Base-by-base conservation (phyloP, 2,113 vertebrate genomes). In the Vombatus ursinus region DNA sequence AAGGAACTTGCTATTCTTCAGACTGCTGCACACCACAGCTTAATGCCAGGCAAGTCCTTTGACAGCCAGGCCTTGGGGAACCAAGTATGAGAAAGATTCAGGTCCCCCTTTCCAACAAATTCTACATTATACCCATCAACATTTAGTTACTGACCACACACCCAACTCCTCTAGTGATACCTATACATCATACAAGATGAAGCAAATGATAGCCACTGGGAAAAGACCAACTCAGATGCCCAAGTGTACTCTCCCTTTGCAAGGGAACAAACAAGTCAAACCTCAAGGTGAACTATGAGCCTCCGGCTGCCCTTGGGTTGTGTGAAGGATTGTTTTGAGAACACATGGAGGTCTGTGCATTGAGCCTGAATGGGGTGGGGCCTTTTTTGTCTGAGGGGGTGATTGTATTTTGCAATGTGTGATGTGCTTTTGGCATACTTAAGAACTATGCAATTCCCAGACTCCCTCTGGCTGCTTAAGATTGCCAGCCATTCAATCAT, bases 221-320 rank as follows among this genome's bases (percentile, higher is more conserved):
- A 24, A 52, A 94, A 52, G n/a, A 22, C 95, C 51, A 77, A n/a
- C 19, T 31, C 11, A 84, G 47, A 44, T 25, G 50, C 11, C 28
- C 89, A 93, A 91, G 51, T 49, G 23, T 24, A 90, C 91, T 50
- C 68, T 37, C 52, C 16, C 44, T 93, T 94, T 47, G 16, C 3
- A 90, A 95, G 25, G 25, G 50, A 49, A 93, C 50, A 52, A 90
- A 90, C 19, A n/a, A 90, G n/a, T 48, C 28, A 19, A 95, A 93
- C 52, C 91, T 96, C 53, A 68, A 53, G 48, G 28, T 54, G 23
- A 95, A 89, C 31, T 49, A 22, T 4, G 3, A 44, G 28, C 52
- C 52, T 51, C 90, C 31, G 90, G 48, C 16, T 57, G 0, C 57
- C 3, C 23, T 68, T 51, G 26, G 54, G 44, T 50, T 93, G 14